Conservation (phyloP, 2,888 invertebrate genomes). For the Hipparchia semele region DNA sequence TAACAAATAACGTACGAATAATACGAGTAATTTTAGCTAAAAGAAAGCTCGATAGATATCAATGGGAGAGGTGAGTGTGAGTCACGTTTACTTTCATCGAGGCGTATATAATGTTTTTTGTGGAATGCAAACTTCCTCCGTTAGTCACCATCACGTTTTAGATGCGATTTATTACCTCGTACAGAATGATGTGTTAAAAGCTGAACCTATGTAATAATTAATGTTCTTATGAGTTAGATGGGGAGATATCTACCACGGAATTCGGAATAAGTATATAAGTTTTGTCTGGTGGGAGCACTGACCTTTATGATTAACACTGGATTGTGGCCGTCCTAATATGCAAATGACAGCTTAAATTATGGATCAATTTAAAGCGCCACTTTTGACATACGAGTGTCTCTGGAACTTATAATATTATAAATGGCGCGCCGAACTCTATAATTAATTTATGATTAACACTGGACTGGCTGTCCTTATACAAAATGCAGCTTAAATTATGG, state of each 20-base stretch:
- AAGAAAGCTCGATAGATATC: slow-evolving; percentile 20
- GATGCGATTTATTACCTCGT: slow-evolving; percentile 21
- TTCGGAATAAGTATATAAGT: neutral
- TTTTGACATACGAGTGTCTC: no score
- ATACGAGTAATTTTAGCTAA: neutral
- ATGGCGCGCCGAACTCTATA: no score
- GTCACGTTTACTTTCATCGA: slow-evolving; percentile 24
- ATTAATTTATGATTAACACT: no score
- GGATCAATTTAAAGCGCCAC: no score
- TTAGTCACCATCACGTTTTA: slow-evolving; percentile 24
- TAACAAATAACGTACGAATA: neutral
- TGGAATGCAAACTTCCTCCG: slow-evolving; percentile 20
- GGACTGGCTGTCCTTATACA: no score
- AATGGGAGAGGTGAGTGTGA: slow-evolving; percentile 13
- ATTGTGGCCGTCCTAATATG: no score
- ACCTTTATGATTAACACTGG: no score
- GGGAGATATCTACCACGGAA: neutral
- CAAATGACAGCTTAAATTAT: no score
- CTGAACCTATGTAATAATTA: neutral
- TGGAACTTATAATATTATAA: no score
- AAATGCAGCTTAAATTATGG: no score
- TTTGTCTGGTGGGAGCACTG: neutral
- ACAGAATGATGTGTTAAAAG: slow-evolving; percentile 11
- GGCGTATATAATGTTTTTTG: slow-evolving; percentile 5
- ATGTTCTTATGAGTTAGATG: neutral